These are phyloP conservation scores for Colinus virginianus DNA, from an alignment of 2,113 vertebrate species.

Conservation along the genomic window DNA sequence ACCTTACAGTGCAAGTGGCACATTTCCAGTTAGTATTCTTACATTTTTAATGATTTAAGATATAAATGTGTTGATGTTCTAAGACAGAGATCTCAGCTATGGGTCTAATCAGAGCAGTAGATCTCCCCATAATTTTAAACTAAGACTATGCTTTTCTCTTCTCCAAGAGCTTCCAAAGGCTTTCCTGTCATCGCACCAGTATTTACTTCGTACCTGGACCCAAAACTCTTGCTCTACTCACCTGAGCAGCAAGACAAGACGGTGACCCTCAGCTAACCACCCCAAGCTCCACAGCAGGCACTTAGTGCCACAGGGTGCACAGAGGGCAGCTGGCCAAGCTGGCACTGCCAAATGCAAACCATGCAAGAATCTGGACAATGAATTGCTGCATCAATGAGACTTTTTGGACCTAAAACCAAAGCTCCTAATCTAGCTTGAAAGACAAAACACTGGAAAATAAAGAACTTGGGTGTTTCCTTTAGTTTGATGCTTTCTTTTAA, in stretches of 20 bases:
- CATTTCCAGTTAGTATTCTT: background rate
- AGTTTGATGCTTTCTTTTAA: background rate
- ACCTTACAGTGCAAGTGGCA: background rate
- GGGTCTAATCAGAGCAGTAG: background rate
- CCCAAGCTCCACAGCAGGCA: background rate
- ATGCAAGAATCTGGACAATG: rapidly evolving
- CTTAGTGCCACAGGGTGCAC: background rate
- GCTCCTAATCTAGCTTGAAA: background rate
- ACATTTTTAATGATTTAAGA: background rate
- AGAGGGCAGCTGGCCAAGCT: rapidly evolving
- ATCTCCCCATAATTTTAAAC: background rate
- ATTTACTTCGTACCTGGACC: background rate
- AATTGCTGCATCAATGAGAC: background rate
- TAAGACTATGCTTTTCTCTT: background rate
- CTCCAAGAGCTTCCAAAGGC: background rate
- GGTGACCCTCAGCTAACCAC: background rate
- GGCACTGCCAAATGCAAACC: background rate
- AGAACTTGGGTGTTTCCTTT: background rate
- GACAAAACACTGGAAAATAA: background rate
- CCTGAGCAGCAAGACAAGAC: background rate
- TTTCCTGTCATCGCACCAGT: background rate
- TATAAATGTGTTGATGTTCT: background rate
- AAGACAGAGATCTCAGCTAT: background rate
- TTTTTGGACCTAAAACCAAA: background rate
- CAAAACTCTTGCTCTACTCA: background rate